Evolutionary conservation across 2,113 vertebrate genomes (phyloP).

Genomic region (Proteles cristata): DNA sequence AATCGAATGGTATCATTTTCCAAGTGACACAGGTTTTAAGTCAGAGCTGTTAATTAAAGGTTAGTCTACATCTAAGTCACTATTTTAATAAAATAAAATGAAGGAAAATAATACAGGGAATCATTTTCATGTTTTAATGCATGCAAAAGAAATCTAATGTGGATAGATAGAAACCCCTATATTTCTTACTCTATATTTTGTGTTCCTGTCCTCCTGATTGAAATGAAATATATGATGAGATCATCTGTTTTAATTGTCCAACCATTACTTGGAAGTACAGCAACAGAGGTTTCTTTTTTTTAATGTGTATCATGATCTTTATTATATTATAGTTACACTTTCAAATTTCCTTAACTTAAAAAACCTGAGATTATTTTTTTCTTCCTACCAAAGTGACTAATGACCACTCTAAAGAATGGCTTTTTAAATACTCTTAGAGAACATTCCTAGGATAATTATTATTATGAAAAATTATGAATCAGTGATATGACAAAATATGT

Average conservation of each 20-base stretch:
- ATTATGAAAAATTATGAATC: constrained; percentile 17
- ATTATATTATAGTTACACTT: not conserved
- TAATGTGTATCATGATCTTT: not conserved
- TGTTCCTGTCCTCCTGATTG: not conserved
- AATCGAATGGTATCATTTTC: not conserved
- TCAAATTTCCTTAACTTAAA: not conserved
- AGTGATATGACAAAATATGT: not conserved
- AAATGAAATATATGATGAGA: not conserved
- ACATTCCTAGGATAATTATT: not conserved
- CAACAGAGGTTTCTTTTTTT: not conserved
- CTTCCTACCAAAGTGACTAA: not conserved
- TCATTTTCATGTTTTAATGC: not conserved
- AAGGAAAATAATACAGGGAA: not conserved
- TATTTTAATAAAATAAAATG: constrained; percentile 12
- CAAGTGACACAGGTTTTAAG: not conserved
- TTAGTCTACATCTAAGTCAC: not conserved
- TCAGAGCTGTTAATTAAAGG: constrained; percentile 4
- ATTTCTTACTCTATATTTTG: not conserved
- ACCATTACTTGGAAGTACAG: not conserved
- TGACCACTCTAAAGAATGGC: not conserved
- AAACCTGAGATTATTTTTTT: not conserved
- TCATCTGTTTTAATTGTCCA: constrained; percentile 1
- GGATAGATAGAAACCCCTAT: not conserved
- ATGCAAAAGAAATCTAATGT: not conserved
- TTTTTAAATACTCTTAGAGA: not conserved